Conservation (phyloP, 2,797 vertebrate species). For the Sebastes kiyomatsui region DNA sequence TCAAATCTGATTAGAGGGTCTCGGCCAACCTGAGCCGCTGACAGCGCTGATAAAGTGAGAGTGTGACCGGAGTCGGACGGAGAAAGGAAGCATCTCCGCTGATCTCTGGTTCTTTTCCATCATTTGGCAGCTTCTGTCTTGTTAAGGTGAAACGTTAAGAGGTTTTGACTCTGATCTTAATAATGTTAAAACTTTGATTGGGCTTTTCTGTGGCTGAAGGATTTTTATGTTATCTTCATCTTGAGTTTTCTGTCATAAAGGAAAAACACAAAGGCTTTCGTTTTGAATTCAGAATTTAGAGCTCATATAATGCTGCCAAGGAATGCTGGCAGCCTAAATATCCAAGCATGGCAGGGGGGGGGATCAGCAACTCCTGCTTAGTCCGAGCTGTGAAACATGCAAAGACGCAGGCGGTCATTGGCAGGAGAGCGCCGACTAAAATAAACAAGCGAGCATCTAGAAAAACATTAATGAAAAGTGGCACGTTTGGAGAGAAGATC, state of each 20-base stretch:
- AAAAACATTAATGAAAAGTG: background rate
- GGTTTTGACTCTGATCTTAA: background rate
- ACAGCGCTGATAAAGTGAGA: constrained; percentile 48
- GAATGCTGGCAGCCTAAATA: constrained; percentile 21
- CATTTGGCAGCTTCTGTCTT: background rate
- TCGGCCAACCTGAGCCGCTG: constrained; percentile 42
- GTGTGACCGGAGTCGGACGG: constrained; percentile 5
- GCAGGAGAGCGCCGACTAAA: background rate
- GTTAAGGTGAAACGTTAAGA: background rate
- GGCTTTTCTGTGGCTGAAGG: background rate
- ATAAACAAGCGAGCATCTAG: constrained; percentile 11
- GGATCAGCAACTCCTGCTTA: constrained; percentile 5
- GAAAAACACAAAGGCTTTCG: background rate
- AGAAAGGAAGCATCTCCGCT: constrained; percentile 7
- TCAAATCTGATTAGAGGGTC: constrained; percentile 69
- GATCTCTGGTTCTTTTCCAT: background rate
- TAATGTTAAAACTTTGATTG: no score
- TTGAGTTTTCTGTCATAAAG: background rate
- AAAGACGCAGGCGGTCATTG: constrained; percentile 26
- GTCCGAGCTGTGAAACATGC: constrained; percentile 38
- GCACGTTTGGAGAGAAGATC: background rate
- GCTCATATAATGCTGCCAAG: constrained; percentile 1
- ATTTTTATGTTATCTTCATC: background rate
- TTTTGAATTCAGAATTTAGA: background rate
- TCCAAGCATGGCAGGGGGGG: background rate